Base-by-base conservation (phyloP, 2,797 vertebrate species). In the Toxotes lorentzi region DNA sequence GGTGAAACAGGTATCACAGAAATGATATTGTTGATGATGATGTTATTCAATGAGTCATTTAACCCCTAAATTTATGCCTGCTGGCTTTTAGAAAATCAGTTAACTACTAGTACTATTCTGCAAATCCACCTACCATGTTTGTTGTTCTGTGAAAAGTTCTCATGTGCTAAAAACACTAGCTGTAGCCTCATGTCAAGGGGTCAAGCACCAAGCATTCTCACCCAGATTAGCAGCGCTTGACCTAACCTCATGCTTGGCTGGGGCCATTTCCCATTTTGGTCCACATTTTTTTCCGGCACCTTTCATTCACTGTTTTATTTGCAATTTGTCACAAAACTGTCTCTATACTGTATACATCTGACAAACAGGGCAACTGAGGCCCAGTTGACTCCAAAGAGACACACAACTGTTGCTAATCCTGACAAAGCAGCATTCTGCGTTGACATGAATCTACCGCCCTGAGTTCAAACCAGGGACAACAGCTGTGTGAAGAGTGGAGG, bases 401-500 rank as follows among this genome's bases (percentile, higher is more conserved):
- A 34, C 24, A 30, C 72, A 24, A 66, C 32, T 41, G 34, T 21
- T 53, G 57, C 70, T 19, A 67, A 79, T 76, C 43, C 48, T 2
- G 12, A 83, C 58, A 19, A 74, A 76, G 60, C 66, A 12, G 54
- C 50, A 27, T 62, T 56, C 56, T 30, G 65, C 5, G 23, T 78
- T 34, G 40, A 79, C 73, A 64, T 75, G 77, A 82, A 87, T 72
- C 83, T 51, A 66, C 54, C 57, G 43, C 3, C 0, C 24, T 0
- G 77, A 76, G 92, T 92, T 93, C 91, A 91, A 86, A 73, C 64
- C 38, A 6, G 70, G 88, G 87, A 79, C 82, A 85, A 54, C 48
- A 67, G 72, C 70, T 1, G 54, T 30, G 77, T 41, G 78, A 78
- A 21, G 58, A 57, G 61, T 3, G 72, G 73, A 81, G 79, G 60